Evolutionary conservation across 1,140 invertebrate genomes (phyloP).

Genomic region (Ceratoteleas bidentatus): DNA sequence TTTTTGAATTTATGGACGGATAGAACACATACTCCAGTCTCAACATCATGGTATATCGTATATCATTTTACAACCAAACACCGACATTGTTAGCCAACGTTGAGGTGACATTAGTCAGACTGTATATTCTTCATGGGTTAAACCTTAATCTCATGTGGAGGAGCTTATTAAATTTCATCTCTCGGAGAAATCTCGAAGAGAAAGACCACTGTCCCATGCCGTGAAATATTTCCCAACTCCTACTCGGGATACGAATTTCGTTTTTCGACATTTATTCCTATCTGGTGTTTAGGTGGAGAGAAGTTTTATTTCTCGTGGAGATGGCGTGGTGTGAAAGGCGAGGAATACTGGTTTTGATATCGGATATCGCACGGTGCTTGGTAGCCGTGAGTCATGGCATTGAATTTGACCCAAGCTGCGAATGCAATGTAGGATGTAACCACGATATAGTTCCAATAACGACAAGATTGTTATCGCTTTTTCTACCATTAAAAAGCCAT

Average conservation of each 20-base stretch:
- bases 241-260: conserved; percentile 40
- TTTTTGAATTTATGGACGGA: too few relatives aligned
- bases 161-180: too few relatives aligned
- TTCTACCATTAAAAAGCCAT: conserved; percentile 43
- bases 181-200: too few relatives aligned
- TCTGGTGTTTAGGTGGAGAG: conserved; percentile 24
- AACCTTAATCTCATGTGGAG: too few relatives aligned
- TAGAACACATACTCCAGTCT: too few relatives aligned
- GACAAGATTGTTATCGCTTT: conserved; percentile 56
- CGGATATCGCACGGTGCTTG: conserved; percentile 65
- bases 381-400: conserved; percentile 70
- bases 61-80: too few relatives aligned
- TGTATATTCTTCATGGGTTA: too few relatives aligned
- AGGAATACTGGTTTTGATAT: conserved; percentile 65
- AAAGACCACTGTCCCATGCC: too few relatives aligned
- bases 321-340: conserved; percentile 5
- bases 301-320: conserved; percentile 42
- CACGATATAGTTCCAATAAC: conserved; percentile 54
- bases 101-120: too few relatives aligned
- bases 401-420: conserved; percentile 55
- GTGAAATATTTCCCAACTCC: too few relatives aligned
- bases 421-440: conserved; percentile 43
- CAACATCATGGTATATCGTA: too few relatives aligned
- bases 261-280: conserved; percentile 35
- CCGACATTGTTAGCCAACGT: too few relatives aligned